A percentile compares a stretch with the other conserved stretches of the same genome.
Evolutionary conservation across 2,797 vertebrate genomes (phyloP).

Genomic region (Percopsis omiscomaycus): DNA sequence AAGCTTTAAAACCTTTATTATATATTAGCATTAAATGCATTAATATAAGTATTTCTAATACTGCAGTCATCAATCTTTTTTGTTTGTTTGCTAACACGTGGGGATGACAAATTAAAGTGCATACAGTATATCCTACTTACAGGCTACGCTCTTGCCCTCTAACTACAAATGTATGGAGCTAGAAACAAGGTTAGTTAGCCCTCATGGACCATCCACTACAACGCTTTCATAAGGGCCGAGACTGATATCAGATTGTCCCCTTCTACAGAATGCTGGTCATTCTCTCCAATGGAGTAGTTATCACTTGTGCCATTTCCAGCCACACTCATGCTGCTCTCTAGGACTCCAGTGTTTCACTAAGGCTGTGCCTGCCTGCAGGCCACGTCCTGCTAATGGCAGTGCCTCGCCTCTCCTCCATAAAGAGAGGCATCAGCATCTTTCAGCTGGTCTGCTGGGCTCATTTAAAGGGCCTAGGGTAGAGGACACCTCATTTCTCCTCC

Average conservation of each 20-base stretch:
- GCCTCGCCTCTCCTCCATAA: conserved; percentile 48
- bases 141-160: no score
- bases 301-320: conserved; percentile 9
- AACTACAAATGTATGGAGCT: no score
- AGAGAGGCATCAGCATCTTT: conserved; percentile 63
- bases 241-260: neutral
- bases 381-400: conserved; percentile 47
- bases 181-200: no score
- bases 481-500: conserved; percentile 55
- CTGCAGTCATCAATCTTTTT: no score
- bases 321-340: conserved; percentile 12
- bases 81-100: no score
- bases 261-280: neutral
- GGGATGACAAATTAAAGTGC: no score
- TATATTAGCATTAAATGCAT: no score
- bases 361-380: conserved; percentile 30
- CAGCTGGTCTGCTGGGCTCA: conserved; percentile 54
- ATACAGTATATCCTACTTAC: no score
- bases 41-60: no score
- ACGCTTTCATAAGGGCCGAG: no score
- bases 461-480: conserved; percentile 56
- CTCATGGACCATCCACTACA: no score
- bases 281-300: neutral
- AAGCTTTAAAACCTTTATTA: no score
- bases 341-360: conserved; percentile 27